Conservation (phyloP, 2,797 vertebrate genomes). For the Falco cherrug region DNA sequence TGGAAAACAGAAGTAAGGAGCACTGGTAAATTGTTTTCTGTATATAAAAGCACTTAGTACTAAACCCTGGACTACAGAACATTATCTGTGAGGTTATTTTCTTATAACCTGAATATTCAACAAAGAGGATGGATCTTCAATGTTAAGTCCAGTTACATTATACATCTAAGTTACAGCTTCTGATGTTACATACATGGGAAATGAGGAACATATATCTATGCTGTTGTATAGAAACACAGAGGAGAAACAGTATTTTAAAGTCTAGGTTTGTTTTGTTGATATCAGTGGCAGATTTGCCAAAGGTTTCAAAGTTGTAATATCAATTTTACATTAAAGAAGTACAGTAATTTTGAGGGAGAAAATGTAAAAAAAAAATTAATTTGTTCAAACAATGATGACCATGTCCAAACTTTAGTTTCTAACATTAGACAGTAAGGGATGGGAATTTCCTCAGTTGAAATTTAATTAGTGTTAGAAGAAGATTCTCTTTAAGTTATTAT, state of each 20-base stretch:
- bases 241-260: background rate
- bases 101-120: background rate
- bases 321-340: background rate
- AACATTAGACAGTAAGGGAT: background rate
- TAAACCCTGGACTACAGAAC: background rate
- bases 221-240: background rate
- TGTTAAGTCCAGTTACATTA: background rate
- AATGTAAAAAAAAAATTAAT: background rate
- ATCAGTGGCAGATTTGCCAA: background rate
- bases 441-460: background rate
- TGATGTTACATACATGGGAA: background rate
- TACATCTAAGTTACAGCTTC: background rate
- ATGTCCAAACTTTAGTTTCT: background rate
- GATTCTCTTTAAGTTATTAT: background rate
- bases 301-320: background rate
- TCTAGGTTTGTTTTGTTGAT: background rate
- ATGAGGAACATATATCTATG: background rate
- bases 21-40: background rate
- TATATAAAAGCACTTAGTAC: background rate
- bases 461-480: background rate
- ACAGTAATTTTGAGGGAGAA: background rate
- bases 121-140: background rate
- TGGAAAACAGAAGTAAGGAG: background rate
- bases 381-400: background rate
- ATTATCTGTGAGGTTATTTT: background rate